Evolutionary conservation across 1,140 invertebrate genomes (phyloP), one percentile per base, ranked within the genome.

Genomic region (Drosophila dunni): DNA sequence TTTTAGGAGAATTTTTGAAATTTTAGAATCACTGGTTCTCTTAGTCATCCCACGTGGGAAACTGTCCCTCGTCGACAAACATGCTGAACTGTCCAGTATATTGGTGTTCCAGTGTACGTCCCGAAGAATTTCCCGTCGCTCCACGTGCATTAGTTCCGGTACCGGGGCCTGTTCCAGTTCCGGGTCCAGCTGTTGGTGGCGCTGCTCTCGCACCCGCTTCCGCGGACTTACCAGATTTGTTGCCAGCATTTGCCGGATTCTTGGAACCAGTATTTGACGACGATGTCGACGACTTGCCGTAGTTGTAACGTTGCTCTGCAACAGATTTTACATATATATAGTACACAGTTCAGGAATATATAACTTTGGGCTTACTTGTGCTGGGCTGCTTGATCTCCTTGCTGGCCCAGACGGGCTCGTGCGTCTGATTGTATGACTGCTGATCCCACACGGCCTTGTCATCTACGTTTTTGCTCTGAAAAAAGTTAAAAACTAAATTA

Each of bases 381-480:
- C 4, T 29, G 36, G 84, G 58, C 56, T 77, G 82, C 56, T 92
- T 88, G 6, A 79, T 80, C 34, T 91, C 80, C 75, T 91, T 91
- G 78, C 85, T 90, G 67, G 90, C 81, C 91, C 91, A 92, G 7
- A 92, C 91, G 7, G 92, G 91, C 64, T 92, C 91, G 20, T 89
- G 84, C 60, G 90, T 91, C 79, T 92, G 90, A 66, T 91, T 91
- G 54, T 92, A 92, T 10, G 89, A 90, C 38, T 91, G 91, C 48
- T 92, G 84, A 85, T 92, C 91, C 92, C 92, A 92, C 13, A 92
- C 92, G 33, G 91, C 91, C 69, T 92, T 92, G 7, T 92, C 90
- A 46, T 92, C 91, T 7, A 83, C 78, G 79, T 90, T 90, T 83
- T 92, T 92, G 78, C 80, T 85, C 91, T 92, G 60, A 2, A 15